Evolutionary conservation across 2,113 vertebrate genomes (phyloP).

Genomic region (Cryptotis parvus): DNA sequence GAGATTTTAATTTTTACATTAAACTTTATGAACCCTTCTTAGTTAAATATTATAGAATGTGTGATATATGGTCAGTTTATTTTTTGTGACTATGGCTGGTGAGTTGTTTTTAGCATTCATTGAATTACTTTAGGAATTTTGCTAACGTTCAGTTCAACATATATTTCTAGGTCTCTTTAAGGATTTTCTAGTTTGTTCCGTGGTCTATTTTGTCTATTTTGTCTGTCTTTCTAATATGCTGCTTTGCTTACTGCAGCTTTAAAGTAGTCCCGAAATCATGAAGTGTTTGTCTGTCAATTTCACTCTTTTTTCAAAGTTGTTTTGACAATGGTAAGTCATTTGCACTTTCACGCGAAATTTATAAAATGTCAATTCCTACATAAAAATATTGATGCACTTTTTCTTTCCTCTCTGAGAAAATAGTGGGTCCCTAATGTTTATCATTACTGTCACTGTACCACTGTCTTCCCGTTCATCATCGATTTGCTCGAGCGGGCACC

Average conservation of each 20-base stretch:
- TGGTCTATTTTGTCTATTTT: neutral
- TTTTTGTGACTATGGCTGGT: neutral
- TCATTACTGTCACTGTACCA: neutral
- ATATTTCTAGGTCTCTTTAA: neutral
- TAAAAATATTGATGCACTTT: neutral
- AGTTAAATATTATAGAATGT: neutral
- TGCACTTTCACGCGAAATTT: neutral
- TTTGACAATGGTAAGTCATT: neutral
- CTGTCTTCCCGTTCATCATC: too few relatives aligned
- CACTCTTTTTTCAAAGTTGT: neutral
- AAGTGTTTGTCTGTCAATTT: neutral
- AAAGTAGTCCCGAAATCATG: neutral
- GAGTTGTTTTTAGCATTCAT: neutral
- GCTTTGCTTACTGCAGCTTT: slow-evolving; percentile 8
- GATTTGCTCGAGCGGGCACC: too few relatives aligned
- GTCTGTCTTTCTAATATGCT: neutral
- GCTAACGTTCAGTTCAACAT: neutral
- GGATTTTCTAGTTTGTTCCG: neutral
- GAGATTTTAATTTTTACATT: neutral
- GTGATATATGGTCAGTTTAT: neutral
- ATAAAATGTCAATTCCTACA: neutral
- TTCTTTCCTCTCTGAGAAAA: neutral
- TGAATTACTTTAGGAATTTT: neutral
- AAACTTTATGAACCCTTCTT: neutral
- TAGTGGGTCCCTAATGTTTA: neutral